phyloP scores from a whole-genome alignment of 2,113 vertebrate species.

The Saguinus midas region DNA sequence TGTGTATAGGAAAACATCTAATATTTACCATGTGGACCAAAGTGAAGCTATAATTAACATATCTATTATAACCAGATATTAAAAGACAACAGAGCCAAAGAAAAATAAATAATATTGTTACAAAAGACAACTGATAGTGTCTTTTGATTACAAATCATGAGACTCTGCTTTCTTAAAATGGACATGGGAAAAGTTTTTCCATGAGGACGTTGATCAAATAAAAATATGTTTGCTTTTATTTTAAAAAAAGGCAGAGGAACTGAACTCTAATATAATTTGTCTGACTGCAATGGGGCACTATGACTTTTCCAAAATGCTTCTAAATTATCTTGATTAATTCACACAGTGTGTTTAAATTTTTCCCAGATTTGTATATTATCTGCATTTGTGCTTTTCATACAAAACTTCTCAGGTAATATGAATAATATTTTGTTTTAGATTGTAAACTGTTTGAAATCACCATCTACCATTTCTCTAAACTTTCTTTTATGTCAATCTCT shows the following conservation, averaged over 20 bases:
- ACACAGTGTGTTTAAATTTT: not conserved
- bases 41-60: conserved; percentile 44
- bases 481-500: not conserved
- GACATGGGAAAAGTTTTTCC: not conserved
- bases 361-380: not conserved
- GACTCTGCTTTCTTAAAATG: not conserved
- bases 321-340: not conserved
- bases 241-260: not conserved
- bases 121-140: conserved; percentile 23
- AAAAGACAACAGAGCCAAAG: conserved; percentile 51
- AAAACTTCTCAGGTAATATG: not conserved
- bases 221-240: not conserved
- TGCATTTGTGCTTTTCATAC: not conserved
- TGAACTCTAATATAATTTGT: not conserved
- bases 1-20: conserved; percentile 57
- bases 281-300: not conserved
- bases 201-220: not conserved
- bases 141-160: not conserved
- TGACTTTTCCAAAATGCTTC: not conserved
- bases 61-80: conserved; percentile 59
- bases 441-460: not conserved
- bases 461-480: not conserved
- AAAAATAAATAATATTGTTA: conserved; percentile 53
- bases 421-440: not conserved
- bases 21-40: conserved; percentile 58